Conservation (phyloP, 2,113 vertebrate genomes). For the Colius striatus region DNA sequence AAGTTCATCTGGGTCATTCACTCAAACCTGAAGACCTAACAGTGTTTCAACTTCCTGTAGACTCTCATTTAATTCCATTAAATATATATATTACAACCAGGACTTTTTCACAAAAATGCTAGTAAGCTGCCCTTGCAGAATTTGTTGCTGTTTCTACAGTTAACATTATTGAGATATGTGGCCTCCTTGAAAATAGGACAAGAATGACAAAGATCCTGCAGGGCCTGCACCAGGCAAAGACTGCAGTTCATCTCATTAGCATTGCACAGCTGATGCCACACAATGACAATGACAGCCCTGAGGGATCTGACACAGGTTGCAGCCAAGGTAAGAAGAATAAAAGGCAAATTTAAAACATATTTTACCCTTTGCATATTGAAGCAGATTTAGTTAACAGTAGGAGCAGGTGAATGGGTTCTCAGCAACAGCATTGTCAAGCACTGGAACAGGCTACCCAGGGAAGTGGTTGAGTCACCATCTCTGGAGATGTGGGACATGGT, state of each 20-base stretch:
- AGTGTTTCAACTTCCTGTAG: not conserved
- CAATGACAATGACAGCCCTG: not conserved
- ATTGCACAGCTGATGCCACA: conserved; percentile 22
- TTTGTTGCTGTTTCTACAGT: not conserved
- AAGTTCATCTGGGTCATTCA: not conserved
- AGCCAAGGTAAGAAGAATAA: conserved; percentile 31
- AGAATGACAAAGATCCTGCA: not conserved
- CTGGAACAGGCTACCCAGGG: not conserved
- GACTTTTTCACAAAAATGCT: not conserved
- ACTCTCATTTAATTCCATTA: not conserved
- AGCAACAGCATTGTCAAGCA: not conserved
- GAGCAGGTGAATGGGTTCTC: not conserved
- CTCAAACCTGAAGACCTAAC: not conserved
- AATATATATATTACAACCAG: not conserved
- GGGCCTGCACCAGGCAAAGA: not conserved
- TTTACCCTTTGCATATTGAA: not conserved
- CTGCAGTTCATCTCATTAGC: conserved; percentile 34
- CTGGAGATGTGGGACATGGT: not conserved
- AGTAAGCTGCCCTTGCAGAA: not conserved
- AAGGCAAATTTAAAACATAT: conserved; percentile 1
- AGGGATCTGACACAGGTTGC: conserved; percentile 1
- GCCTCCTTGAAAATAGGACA: not conserved
- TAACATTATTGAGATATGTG: not conserved
- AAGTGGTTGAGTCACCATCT: not conserved
- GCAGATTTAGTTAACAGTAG: not conserved